Evolutionary conservation across 2,113 vertebrate species (phyloP), one percentile per base, ranked within the genome.

Genomic region (Anarrhichthys ocellatus): DNA sequence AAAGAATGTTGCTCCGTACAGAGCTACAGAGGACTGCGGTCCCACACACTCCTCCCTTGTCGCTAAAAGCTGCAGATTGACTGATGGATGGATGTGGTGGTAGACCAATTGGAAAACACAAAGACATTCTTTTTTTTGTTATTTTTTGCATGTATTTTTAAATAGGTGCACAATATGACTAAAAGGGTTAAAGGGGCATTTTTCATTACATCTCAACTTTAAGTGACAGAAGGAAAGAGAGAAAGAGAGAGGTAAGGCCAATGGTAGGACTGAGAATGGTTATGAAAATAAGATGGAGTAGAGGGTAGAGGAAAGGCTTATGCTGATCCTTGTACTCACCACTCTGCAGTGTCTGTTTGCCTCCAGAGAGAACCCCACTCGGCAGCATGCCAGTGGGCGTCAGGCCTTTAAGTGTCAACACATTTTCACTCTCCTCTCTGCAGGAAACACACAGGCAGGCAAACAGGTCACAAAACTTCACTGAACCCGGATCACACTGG

Each of bases 381-480:
- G 96, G 96, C 88, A 96, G 91, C 96, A 96, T 96, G 86, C 96
- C 96, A 65, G 96, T 96, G 74, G 96, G 96, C 58, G 96, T 96
- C 90, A 96, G 90, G 70, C 96, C 96, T 90, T 96, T 96, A 71
- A 96, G 93, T 38, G 96, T 96, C 94, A 96, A 91, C 84, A 96
- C 96, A 82, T 96, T 96, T 92, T 96, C 96, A 86, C 96, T 96
- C 90, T 96, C 96, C 93, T 96, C 96, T 93, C 96, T 96, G 94
- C 80, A 90, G 79, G 78, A 84, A 81, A 83, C 59, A 78, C 84
- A 84, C 34, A 82, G 61, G 68, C 73, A 81, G 24, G 20, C 68
- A 84, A 34, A 86, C 76, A 54, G 87, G 81, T 82, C 78, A 83
- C 64, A 84, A 75, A 83, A 76, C 74, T 36, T 32, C 59, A 40